Percentiles rank a stretch among this genome's conserved stretches.
phyloP scores from a whole-genome alignment of 2,113 vertebrate species.

The Spea multiplicata region DNA sequence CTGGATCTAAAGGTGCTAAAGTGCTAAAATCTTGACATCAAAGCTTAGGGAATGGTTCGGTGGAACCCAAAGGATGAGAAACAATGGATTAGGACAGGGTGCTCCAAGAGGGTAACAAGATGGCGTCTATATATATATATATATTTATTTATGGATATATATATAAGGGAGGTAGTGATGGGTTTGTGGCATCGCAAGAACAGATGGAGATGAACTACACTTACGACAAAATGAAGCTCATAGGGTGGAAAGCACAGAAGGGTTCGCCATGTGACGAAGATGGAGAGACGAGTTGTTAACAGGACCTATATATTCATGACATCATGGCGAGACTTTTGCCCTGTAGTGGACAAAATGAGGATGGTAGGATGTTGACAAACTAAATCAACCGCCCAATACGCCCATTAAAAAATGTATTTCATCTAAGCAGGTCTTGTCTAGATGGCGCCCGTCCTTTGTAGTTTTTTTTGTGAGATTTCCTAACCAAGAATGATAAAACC shows the following conservation, averaged over 20 bases:
- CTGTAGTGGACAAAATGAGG: slow-evolving; percentile 34
- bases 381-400: not conserved
- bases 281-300: slow-evolving; percentile 3
- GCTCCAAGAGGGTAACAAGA: not conserved
- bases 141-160: too few species aligned
- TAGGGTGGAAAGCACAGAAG: slow-evolving; percentile 20
- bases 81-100: not conserved
- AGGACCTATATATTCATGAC: slow-evolving; percentile 25
- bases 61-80: not conserved
- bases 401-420: too few species aligned
- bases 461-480: too few species aligned
- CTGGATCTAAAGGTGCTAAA: too few species aligned
- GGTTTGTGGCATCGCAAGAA: slow-evolving; percentile 13
- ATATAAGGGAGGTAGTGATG: slow-evolving; percentile 12
- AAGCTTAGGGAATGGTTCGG: not conserved
- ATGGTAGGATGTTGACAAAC: slow-evolving; percentile 16
- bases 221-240: slow-evolving; percentile 27
- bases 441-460: too few species aligned
- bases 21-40: not conserved
- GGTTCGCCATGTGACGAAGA: slow-evolving; percentile 20
- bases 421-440: too few species aligned
- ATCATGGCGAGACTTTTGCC: slow-evolving; percentile 14
- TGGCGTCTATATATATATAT: not conserved
- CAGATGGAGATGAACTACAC: slow-evolving; percentile 23
- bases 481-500: too few species aligned